Conservation (phyloP, 1,140 invertebrate genomes). For the Euglossa dilemma region DNA sequence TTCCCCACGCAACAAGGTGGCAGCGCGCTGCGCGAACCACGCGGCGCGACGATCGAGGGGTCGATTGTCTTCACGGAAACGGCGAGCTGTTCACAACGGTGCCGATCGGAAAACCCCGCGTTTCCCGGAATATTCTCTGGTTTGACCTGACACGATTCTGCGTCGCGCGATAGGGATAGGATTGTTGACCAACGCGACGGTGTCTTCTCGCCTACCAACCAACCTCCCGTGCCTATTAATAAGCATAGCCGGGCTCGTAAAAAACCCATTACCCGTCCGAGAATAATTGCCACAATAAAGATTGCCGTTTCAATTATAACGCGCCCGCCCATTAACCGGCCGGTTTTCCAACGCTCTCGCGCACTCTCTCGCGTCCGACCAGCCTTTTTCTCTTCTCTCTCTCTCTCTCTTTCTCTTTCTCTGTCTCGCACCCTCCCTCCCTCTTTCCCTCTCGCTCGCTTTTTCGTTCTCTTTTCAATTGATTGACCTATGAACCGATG, state of each 20-base stretch:
- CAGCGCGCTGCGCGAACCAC: background rate
- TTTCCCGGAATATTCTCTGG: too few species aligned
- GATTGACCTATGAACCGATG: conserved; percentile 43
- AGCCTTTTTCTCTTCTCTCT: conserved; percentile 6
- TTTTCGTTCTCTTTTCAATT: conserved; percentile 31
- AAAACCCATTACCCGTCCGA: conserved; percentile 16
- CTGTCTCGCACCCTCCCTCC: too few species aligned
- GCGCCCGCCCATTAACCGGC: conserved; percentile 28
- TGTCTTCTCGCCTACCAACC: background rate
- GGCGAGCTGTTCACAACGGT: too few species aligned
- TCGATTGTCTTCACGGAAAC: too few species aligned
- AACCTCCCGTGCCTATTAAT: conserved; percentile 42
- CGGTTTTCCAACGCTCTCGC: conserved; percentile 1
- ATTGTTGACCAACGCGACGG: conserved; percentile 36
- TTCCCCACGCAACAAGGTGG: too few species aligned
- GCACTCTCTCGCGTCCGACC: background rate
- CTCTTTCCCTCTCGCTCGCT: background rate
- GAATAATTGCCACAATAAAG: conserved; percentile 54
- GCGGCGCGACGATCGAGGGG: too few species aligned
- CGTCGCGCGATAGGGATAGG: conserved; percentile 13
- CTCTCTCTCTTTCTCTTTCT: too few species aligned
- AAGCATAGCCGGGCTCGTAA: conserved; percentile 27
- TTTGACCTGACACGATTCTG: too few species aligned
- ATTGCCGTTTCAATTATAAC: conserved; percentile 53
- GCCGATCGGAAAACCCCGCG: too few species aligned